Percentiles rank a stretch among this genome's conserved stretches.
phyloP scores from a whole-genome alignment of 2,113 vertebrate genomes.

The Loxodonta africana region DNA sequence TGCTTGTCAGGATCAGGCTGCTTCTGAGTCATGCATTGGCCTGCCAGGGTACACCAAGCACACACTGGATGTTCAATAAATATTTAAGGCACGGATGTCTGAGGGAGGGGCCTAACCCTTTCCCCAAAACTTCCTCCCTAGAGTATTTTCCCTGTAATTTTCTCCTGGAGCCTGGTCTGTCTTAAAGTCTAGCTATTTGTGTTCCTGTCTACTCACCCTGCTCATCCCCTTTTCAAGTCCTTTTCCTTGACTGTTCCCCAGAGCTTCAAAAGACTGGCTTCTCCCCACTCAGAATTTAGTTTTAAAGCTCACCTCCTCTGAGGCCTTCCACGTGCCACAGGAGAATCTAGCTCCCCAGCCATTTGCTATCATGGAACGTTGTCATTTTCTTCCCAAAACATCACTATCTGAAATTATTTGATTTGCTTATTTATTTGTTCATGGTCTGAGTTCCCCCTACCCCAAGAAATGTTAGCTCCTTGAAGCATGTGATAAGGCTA shows the following conservation, averaged over 20 bases:
- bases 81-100: constrained; percentile 36
- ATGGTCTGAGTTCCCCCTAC: not conserved
- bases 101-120: not conserved
- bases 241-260: not conserved
- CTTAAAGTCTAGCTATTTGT: constrained; percentile 4
- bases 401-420: constrained; percentile 30
- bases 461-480: not conserved
- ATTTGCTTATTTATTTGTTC: constrained; percentile 24
- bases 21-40: constrained; percentile 64
- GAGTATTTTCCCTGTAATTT: not conserved
- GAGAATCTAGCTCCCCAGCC: not conserved
- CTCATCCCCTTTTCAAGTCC: not conserved
- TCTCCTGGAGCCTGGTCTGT: not conserved
- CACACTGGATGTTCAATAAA: not conserved
- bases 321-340: not conserved
- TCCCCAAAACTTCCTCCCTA: not conserved
- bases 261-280: not conserved
- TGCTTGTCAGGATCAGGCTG: not conserved
- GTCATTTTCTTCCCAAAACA: not conserved
- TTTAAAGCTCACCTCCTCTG: not conserved
- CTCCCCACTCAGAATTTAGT: constrained; percentile 5
- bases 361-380: not conserved
- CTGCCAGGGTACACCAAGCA: not conserved
- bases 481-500: not conserved
- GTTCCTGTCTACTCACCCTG: not conserved